Percentiles rank a stretch among this genome's conserved stretches.
Evolutionary conservation across 2,888 invertebrate species (phyloP).

Genomic region (Drosophila percnosoma): DNA sequence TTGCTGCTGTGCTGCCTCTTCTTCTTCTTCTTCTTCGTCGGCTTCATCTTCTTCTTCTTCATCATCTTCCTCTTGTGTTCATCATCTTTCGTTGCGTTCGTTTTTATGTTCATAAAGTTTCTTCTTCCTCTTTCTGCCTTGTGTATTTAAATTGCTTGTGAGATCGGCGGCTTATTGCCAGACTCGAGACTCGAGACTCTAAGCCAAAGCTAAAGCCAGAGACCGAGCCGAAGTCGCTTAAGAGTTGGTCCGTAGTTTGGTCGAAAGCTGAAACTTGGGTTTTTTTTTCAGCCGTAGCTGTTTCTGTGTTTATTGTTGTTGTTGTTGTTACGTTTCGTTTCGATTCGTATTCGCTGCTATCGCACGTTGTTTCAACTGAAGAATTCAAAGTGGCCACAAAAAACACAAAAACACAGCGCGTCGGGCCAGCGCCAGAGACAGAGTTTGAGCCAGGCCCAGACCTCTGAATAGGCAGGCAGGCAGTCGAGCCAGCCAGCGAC

Average conservation of each 20-base stretch:
- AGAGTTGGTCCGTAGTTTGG: slow-evolving; percentile 49
- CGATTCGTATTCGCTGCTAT: slow-evolving; percentile 61
- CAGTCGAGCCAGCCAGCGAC: slow-evolving; percentile 55
- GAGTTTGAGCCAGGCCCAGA: slow-evolving; percentile 58
- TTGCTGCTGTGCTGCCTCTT: slow-evolving; percentile 42
- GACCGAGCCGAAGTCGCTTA: slow-evolving; percentile 18
- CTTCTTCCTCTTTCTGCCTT: slow-evolving; percentile 73
- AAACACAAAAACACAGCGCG: slow-evolving; percentile 24
- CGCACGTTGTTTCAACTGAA: slow-evolving; percentile 69
- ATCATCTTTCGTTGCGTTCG: slow-evolving; percentile 36
- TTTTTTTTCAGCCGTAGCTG: slow-evolving; percentile 39
- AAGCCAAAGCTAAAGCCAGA: slow-evolving; percentile 15
- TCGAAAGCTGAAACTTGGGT: slow-evolving; percentile 77
- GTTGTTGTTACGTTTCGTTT: slow-evolving; percentile 45
- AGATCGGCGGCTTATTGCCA: slow-evolving; percentile 62
- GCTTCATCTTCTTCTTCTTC: slow-evolving; percentile 19
- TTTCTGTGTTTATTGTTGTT: slow-evolving; percentile 7
- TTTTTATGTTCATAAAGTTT: slow-evolving; percentile 76
- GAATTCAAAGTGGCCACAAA: slow-evolving; percentile 73
- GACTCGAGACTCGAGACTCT: slow-evolving; percentile 18
- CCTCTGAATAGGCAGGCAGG: slow-evolving; percentile 46
- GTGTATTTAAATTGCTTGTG: slow-evolving; percentile 78
- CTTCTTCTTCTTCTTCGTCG: slow-evolving; percentile 17
- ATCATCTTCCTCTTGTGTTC: slow-evolving; percentile 19
- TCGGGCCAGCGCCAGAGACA: slow-evolving; percentile 28